These are phyloP conservation scores for Diploscapter pachys DNA, from an alignment of 1,140 invertebrate species.

Conservation along the genomic window DNA sequence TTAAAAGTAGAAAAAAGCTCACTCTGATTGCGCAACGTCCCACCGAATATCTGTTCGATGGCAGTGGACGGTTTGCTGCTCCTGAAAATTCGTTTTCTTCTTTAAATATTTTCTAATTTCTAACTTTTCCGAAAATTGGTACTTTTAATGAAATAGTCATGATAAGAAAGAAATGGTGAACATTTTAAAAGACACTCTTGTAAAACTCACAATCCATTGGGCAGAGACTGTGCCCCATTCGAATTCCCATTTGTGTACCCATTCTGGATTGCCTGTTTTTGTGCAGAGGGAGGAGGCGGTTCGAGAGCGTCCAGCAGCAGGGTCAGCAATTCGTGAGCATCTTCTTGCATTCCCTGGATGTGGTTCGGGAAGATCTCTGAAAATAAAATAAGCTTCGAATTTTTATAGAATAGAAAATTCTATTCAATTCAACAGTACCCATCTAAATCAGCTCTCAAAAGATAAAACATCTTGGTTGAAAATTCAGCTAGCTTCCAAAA, in stretches of 20 bases:
- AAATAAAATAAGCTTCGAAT: background rate
- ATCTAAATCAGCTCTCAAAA: no score
- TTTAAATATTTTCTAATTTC: background rate
- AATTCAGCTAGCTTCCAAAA: no score
- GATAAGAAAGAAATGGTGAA: background rate
- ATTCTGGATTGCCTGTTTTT: background rate
- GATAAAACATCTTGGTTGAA: no score
- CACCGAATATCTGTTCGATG: conserved; percentile 35
- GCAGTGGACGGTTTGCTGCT: conserved; percentile 26
- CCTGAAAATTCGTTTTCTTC: conserved; percentile 12
- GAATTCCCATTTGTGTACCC: background rate
- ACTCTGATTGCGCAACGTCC: conserved; percentile 32
- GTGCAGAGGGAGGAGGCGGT: conserved; percentile 12
- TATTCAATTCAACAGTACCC: no score
- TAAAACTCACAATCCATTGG: background rate
- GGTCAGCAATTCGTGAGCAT: conserved; percentile 31
- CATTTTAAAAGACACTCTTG: background rate
- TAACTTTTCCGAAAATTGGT: no score
- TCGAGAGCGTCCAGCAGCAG: conserved; percentile 31
- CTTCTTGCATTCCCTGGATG: conserved; percentile 30
- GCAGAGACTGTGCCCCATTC: background rate
- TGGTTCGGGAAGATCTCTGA: conserved; percentile 30
- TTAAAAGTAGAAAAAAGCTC: background rate
- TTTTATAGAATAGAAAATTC: no score
- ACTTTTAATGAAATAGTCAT: no score